Percentiles rank a stretch among this genome's conserved stretches.
These are phyloP conservation scores for Megalopta genalis DNA, from an alignment of 1,140 invertebrate genomes.

Conservation along the genomic window DNA sequence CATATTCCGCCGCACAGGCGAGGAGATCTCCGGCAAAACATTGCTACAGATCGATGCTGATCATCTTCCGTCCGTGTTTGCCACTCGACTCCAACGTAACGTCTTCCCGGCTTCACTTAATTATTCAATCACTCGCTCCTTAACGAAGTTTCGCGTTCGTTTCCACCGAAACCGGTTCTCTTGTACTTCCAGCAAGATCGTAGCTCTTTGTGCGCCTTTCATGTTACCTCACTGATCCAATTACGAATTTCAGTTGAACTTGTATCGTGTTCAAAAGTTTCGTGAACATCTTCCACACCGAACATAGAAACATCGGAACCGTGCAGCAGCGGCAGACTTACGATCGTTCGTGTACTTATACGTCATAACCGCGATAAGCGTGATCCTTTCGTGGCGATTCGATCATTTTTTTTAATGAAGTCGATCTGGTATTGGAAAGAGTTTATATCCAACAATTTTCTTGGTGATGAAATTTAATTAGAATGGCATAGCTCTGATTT, in stretches of 20 bases:
- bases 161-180: neutral
- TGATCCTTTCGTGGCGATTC: too few relatives aligned
- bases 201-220: neutral
- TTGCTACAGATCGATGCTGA: slow-evolving; percentile 51
- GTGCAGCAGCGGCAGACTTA: too few relatives aligned
- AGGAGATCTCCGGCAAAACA: slow-evolving; percentile 49
- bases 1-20: slow-evolving; percentile 45
- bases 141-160: slow-evolving; percentile 25
- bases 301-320: too few relatives aligned
- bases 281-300: neutral
- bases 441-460: too few relatives aligned
- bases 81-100: neutral
- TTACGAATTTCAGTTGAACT: neutral
- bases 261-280: neutral
- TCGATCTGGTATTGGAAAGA: too few relatives aligned
- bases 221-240: neutral
- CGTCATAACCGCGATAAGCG: too few relatives aligned
- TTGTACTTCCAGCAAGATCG: neutral
- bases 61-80: slow-evolving; percentile 32
- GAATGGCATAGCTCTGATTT: too few relatives aligned
- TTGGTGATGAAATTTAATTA: too few relatives aligned
- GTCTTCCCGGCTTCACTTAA: slow-evolving; percentile 35
- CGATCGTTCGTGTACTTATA: too few relatives aligned
- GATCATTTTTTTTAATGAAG: too few relatives aligned
- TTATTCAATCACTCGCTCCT: slow-evolving; percentile 25